phyloP scores from a whole-genome alignment of 2,888 invertebrate genomes.

The Bugulina stolonifera region DNA sequence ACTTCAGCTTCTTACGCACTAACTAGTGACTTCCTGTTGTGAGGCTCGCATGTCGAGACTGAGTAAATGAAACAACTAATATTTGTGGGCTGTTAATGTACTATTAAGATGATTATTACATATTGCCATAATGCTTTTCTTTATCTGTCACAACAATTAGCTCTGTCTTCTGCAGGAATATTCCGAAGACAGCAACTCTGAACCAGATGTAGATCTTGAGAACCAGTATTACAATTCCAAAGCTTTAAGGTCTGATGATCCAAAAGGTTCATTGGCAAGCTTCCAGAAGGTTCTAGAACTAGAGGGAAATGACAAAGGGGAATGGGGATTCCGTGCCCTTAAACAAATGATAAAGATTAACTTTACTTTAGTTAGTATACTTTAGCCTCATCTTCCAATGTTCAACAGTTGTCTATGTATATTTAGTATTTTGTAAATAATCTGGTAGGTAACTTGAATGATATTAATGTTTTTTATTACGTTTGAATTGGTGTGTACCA shows the following conservation, averaged over 20 bases:
- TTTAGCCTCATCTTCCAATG: neutral
- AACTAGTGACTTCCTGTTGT: no score
- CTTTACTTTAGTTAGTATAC: conserved; percentile 77
- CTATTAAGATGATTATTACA: no score
- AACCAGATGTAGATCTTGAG: conserved; percentile 97
- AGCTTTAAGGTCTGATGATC: conserved; percentile 93
- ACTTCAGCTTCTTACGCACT: no score
- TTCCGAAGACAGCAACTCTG: conserved; percentile 97
- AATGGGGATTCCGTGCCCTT: conserved; percentile 99
- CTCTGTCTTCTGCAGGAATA: conserved; percentile 85
- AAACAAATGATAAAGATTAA: conserved; percentile 99
- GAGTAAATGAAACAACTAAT: no score
- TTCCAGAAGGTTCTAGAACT: conserved; percentile 82
- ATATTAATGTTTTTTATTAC: neutral
- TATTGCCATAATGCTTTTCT: no score
- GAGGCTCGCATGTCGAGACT: no score
- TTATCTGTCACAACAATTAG: no score
- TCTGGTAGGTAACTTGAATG: no score
- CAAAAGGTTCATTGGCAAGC: conserved; percentile 79
- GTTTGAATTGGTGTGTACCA: conserved; percentile 23
- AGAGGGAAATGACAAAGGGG: conserved; percentile 95
- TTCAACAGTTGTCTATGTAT: neutral
- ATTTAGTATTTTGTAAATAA: no score
- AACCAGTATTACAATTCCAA: conserved; percentile 99
- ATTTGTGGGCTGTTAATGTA: no score